phyloP scores from a whole-genome alignment of 2,888 invertebrate species.

The Neuroscelio doddi region DNA sequence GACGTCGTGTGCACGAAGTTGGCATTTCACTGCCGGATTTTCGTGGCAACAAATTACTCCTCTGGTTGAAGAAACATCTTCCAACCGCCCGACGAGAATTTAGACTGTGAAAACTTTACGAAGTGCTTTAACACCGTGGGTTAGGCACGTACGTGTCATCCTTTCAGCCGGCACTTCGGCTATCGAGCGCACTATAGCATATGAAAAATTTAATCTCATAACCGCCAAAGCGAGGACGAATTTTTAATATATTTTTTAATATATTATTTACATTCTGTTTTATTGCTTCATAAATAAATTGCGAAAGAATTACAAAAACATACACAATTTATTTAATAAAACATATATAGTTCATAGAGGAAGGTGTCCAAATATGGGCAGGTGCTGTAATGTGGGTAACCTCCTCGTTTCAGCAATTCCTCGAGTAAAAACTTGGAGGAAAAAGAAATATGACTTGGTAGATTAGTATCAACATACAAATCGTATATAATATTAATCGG shows the following conservation, averaged over 20 bases:
- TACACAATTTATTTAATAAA: too few relatives aligned
- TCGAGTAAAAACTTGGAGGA: too few relatives aligned
- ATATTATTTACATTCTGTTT: too few relatives aligned
- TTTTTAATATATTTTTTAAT: slow-evolving; percentile 7
- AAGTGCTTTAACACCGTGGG: slow-evolving; percentile 37
- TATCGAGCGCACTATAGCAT: slow-evolving; percentile 23
- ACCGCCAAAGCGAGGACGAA: slow-evolving; percentile 18
- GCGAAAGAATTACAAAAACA: too few relatives aligned
- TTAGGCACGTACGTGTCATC: slow-evolving; percentile 37
- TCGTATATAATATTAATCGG: too few relatives aligned
- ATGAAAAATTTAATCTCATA: slow-evolving; percentile 30
- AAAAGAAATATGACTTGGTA: too few relatives aligned
- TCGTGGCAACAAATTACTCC: slow-evolving; percentile 36
- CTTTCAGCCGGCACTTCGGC: slow-evolving; percentile 23
- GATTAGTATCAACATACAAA: too few relatives aligned
- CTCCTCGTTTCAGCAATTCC: too few relatives aligned
- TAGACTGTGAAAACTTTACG: slow-evolving; percentile 42
- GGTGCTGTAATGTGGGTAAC: too few relatives aligned
- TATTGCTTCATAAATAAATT: too few relatives aligned
- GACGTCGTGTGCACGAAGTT: slow-evolving; percentile 34
- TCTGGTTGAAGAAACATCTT: slow-evolving; percentile 31
- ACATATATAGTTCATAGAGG: too few relatives aligned
- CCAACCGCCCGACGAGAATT: slow-evolving; percentile 34
- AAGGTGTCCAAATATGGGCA: too few relatives aligned
- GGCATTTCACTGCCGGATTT: slow-evolving; percentile 35